Conservation (phyloP, 2,797 vertebrate species). For the Lerista edwardsae region DNA sequence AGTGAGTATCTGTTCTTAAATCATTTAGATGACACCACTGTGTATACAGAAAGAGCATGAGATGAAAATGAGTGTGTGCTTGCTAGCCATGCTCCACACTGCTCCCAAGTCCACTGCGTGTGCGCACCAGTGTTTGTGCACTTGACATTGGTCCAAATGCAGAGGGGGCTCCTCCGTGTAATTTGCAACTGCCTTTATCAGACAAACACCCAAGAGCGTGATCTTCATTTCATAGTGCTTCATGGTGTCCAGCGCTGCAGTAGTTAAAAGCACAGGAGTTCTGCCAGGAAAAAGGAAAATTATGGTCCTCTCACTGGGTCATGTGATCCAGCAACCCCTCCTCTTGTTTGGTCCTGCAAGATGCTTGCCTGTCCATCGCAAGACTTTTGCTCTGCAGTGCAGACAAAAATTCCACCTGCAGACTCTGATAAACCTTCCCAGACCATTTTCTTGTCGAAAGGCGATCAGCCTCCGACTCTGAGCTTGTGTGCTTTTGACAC, state of each 20-base stretch:
- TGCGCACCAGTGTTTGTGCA: too few species aligned
- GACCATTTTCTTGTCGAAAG: neutral
- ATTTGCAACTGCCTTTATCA: too few species aligned
- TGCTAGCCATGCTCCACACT: too few species aligned
- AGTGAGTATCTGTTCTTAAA: too few species aligned
- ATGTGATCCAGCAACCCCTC: neutral
- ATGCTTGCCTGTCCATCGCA: neutral
- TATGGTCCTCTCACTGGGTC: neutral
- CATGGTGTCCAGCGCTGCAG: neutral
- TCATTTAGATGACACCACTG: too few species aligned
- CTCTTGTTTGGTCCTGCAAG: neutral
- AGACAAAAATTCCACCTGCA: neutral
- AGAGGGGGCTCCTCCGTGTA: too few species aligned
- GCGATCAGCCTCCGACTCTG: neutral
- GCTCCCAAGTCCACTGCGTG: too few species aligned
- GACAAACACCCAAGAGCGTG: too few species aligned
- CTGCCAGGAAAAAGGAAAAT: neutral
- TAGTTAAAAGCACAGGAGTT: neutral
- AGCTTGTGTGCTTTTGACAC: slow-evolving; percentile 22
- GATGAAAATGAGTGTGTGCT: too few species aligned
- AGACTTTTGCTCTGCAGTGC: neutral
- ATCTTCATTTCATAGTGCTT: neutral
- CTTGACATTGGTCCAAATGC: too few species aligned
- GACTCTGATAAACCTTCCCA: neutral
- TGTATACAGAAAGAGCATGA: too few species aligned